These are phyloP conservation scores for Oceanites oceanicus DNA, from an alignment of 2,113 vertebrate species.

Conservation along the genomic window DNA sequence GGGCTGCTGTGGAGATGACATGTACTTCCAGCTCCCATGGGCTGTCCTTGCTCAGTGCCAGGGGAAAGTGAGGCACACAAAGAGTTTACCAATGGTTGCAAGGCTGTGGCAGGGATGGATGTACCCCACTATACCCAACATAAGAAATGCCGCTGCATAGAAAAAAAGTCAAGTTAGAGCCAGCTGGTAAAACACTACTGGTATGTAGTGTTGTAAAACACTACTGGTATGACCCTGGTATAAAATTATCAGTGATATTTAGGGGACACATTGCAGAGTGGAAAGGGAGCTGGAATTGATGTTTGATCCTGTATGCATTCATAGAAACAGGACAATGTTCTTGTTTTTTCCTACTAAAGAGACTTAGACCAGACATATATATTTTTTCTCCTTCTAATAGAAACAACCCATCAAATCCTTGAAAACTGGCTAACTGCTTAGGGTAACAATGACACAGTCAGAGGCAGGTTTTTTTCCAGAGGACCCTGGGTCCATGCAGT, in stretches of 20 bases:
- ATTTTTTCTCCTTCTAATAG: neutral
- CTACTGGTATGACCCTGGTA: neutral
- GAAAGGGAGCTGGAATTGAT: neutral
- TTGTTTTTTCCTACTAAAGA: neutral
- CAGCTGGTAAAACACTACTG: neutral
- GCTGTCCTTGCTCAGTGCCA: neutral
- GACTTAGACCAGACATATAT: neutral
- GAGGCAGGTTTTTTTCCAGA: neutral
- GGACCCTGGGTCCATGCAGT: neutral
- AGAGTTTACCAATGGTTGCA: neutral
- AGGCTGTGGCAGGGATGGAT: neutral
- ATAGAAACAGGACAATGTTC: neutral
- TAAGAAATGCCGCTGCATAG: neutral
- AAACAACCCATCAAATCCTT: neutral
- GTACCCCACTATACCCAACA: accelerated
- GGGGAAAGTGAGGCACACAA: neutral
- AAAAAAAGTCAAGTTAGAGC: neutral
- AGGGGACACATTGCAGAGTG: neutral
- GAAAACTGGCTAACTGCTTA: neutral
- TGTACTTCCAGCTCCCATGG: neutral
- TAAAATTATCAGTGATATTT: neutral
- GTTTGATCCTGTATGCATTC: neutral
- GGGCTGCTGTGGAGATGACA: neutral
- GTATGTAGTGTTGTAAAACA: too few relatives aligned
- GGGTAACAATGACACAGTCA: neutral